These are phyloP conservation scores for Amphiprion clarkii DNA, from an alignment of 2,797 vertebrate genomes.

Conservation along the genomic window DNA sequence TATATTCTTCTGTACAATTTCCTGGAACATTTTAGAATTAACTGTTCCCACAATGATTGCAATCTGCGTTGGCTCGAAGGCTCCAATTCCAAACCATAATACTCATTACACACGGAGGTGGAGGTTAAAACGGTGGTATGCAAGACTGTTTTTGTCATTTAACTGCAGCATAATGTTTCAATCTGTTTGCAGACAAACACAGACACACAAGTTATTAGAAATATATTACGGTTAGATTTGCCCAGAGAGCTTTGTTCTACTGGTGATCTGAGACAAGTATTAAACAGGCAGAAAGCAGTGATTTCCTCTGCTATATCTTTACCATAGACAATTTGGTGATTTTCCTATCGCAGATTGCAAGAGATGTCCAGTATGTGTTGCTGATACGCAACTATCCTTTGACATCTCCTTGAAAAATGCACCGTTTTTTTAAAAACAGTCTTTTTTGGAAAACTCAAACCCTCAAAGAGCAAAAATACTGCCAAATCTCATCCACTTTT, in stretches of 20 bases:
- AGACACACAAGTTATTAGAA: no score
- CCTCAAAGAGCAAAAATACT: slow-evolving; percentile 17
- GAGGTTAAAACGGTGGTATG: slow-evolving; percentile 11
- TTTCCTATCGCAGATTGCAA: slow-evolving; percentile 1
- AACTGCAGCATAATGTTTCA: background rate
- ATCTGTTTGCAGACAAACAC: no score
- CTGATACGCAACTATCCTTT: background rate
- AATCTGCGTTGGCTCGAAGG: slow-evolving; percentile 28
- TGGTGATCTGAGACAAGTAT: background rate
- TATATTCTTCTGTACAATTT: slow-evolving; percentile 37
- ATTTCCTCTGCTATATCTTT: slow-evolving; percentile 1
- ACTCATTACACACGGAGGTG: background rate
- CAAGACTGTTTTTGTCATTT: background rate
- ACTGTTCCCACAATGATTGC: slow-evolving; percentile 39
- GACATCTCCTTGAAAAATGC: slow-evolving; percentile 25
- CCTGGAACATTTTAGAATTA: slow-evolving; percentile 45
- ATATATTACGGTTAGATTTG: background rate
- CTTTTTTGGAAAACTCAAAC: slow-evolving; percentile 8
- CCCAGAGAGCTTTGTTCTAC: background rate
- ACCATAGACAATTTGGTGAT: slow-evolving; percentile 1
- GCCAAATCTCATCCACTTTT: background rate
- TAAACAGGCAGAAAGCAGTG: background rate
- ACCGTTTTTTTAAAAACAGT: slow-evolving; percentile 18
- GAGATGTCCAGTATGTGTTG: background rate
- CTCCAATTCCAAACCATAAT: slow-evolving; percentile 20